phyloP scores from a whole-genome alignment of 1,140 invertebrate genomes.

The Riptortus pedestris region DNA sequence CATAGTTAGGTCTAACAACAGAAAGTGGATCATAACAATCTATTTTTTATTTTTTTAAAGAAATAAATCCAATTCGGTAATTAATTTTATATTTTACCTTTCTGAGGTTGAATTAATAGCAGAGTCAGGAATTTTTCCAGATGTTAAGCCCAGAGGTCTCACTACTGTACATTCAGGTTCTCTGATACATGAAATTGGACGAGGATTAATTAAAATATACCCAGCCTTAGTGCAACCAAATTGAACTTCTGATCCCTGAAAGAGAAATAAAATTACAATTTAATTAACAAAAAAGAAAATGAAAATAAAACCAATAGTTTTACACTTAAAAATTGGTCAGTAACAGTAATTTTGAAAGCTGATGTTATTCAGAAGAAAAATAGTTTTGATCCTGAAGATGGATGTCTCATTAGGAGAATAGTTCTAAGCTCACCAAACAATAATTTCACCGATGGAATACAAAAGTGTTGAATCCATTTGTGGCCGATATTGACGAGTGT shows the following conservation, averaged over 20 bases:
- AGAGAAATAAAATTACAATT: constrained; percentile 11
- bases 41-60: too few species aligned
- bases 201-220: constrained; percentile 81
- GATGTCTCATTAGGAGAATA: too few species aligned
- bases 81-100: constrained; percentile 35
- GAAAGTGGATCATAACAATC: too few species aligned
- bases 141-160: constrained; percentile 79
- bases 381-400: too few species aligned
- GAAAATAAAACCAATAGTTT: too few species aligned
- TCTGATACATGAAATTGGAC: constrained; percentile 80
- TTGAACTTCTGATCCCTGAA: constrained; percentile 69
- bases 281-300: too few species aligned
- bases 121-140: constrained; percentile 83
- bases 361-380: too few species aligned
- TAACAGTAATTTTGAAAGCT: too few species aligned
- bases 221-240: constrained; percentile 84
- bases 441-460: too few species aligned
- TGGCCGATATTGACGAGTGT: too few species aligned
- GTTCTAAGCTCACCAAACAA: too few species aligned
- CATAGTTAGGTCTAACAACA: constrained; percentile 65
- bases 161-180: constrained; percentile 91
- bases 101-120: constrained; percentile 94
- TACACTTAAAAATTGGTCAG: constrained; percentile 22
- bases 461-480: too few species aligned
- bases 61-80: background rate